These are phyloP conservation scores for Iphiclides podalirius DNA, from an alignment of 2,888 invertebrate genomes.

Conservation along the genomic window DNA sequence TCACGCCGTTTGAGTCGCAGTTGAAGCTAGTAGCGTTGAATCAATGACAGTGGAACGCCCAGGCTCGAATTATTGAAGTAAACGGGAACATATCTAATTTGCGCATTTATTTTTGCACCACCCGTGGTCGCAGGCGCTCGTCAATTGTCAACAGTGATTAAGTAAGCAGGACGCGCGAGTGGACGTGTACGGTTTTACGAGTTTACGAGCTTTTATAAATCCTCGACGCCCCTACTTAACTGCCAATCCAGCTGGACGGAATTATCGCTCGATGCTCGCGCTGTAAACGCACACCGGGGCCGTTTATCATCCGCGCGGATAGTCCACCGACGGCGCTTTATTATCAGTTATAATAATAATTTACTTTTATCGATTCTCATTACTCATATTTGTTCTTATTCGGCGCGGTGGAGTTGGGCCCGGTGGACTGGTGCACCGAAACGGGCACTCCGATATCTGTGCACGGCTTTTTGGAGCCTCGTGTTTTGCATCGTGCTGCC, in stretches of 20 bases:
- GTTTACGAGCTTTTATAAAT: slow-evolving; percentile 75
- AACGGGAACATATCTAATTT: slow-evolving; percentile 74
- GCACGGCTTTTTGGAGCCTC: too few species aligned
- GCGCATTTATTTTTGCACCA: slow-evolving; percentile 58
- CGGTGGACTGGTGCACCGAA: background rate
- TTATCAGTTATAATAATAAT: slow-evolving; percentile 79
- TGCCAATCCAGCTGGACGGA: slow-evolving; percentile 60
- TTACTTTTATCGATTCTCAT: slow-evolving; percentile 77
- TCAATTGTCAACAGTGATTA: slow-evolving; percentile 73
- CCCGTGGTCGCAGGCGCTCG: background rate
- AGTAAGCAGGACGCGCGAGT: slow-evolving; percentile 56
- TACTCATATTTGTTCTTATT: slow-evolving; percentile 76
- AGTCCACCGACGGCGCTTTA: slow-evolving; percentile 76
- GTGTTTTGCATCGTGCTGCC: too few species aligned
- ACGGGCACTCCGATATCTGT: too few species aligned
- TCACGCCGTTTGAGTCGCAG: too few species aligned
- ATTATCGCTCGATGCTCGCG: slow-evolving; percentile 65
- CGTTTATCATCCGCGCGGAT: slow-evolving; percentile 73
- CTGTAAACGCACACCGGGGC: slow-evolving; percentile 60
- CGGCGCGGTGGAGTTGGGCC: slow-evolving; percentile 62
- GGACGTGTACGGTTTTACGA: slow-evolving; percentile 59
- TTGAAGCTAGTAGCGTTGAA: too few species aligned
- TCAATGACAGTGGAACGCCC: too few species aligned
- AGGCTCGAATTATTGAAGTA: slow-evolving; percentile 57
- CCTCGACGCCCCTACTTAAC: slow-evolving; percentile 68